Percentiles rank a stretch among this genome's conserved stretches.
Conservation (phyloP, 2,888 invertebrate species). For the Lepeophtheirus nordmannii region DNA sequence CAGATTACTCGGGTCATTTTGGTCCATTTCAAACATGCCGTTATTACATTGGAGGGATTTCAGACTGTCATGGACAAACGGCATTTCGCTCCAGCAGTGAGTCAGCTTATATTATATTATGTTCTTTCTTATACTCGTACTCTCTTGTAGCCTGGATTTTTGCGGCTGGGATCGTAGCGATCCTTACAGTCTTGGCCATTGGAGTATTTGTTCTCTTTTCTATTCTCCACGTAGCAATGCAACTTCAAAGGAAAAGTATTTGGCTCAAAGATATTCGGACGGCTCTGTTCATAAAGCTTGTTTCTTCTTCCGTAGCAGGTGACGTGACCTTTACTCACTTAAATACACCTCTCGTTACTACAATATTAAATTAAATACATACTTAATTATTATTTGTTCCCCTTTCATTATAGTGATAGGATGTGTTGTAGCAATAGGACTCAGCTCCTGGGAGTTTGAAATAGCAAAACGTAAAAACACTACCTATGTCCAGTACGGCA, state of each 20-base stretch:
- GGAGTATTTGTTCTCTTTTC: constrained; percentile 12
- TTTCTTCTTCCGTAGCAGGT: constrained; percentile 12
- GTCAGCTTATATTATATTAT: not conserved
- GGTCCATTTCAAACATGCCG: constrained; percentile 18
- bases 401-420: not conserved
- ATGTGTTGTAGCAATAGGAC: not conserved
- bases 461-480: not conserved
- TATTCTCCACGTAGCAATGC: constrained; percentile 22
- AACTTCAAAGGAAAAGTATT: constrained; percentile 13
- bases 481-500: not conserved
- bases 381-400: too few relatives aligned
- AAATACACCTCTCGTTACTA: too few relatives aligned
- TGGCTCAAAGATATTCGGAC: constrained; percentile 9
- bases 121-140: too few relatives aligned
- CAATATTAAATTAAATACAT: not conserved
- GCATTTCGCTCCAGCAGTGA: not conserved
- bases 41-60: not conserved
- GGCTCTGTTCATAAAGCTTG: constrained; percentile 14
- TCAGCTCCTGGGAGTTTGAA: constrained; percentile 3
- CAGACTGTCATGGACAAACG: constrained; percentile 9
- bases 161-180: constrained; percentile 8
- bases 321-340: not conserved
- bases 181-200: not conserved
- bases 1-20: constrained; percentile 22
- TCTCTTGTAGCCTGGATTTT: constrained; percentile 12